Evolutionary conservation across 2,113 vertebrate species (phyloP).

Genomic region (Holacanthus passer): DNA sequence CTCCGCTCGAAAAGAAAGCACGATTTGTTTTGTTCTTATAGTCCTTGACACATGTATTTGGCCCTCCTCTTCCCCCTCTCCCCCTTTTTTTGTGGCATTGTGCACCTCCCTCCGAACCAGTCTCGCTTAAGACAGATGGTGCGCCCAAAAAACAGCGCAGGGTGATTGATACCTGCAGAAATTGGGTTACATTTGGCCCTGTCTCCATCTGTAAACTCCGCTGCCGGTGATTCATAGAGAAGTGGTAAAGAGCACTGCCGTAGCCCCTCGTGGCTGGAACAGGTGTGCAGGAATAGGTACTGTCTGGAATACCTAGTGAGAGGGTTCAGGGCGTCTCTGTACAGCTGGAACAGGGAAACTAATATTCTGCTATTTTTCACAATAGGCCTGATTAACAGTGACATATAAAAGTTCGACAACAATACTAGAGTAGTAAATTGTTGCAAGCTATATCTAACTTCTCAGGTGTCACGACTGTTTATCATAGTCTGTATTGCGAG

Average conservation of each 20-base stretch:
- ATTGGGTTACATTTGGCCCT: constrained; percentile 84
- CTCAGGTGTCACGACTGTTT: neutral
- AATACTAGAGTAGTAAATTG: neutral
- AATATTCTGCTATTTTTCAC: neutral
- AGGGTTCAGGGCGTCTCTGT: constrained; percentile 35
- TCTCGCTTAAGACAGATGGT: constrained; percentile 82
- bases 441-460: neutral
- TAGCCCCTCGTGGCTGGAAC: constrained; percentile 73
- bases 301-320: constrained; percentile 61
- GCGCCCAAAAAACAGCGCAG: constrained; percentile 67
- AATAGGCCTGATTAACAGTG: constrained; percentile 14
- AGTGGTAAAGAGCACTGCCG: constrained; percentile 72
- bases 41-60: constrained; percentile 65
- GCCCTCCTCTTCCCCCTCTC: constrained; percentile 35
- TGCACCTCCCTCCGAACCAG: constrained; percentile 65
- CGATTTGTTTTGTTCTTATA: constrained; percentile 63
- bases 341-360: constrained; percentile 41
- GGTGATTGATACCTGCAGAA: constrained; percentile 85
- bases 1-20: constrained; percentile 37
- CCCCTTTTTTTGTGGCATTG: constrained; percentile 45
- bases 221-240: constrained; percentile 80
- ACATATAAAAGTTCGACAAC: neutral
- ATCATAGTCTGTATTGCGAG: neutral
- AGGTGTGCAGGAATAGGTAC: constrained; percentile 72
- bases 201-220: constrained; percentile 78